phyloP scores from a whole-genome alignment of 2,888 invertebrate species.

The Dynastes hyllus region DNA sequence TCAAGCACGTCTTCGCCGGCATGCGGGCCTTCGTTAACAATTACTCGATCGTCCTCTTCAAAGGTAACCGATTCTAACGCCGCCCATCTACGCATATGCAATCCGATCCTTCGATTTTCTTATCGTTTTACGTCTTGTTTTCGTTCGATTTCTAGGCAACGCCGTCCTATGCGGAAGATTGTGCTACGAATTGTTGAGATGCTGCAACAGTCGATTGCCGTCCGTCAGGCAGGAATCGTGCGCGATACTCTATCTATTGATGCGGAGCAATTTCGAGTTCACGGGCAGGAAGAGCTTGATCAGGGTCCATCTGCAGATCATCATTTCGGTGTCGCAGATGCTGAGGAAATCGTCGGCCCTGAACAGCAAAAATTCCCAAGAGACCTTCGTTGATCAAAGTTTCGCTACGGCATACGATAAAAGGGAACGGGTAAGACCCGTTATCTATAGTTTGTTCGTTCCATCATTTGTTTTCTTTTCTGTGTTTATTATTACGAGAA shows the following conservation, averaged over 20 bases:
- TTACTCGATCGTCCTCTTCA: slow-evolving; percentile 87
- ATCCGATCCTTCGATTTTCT: too few relatives aligned
- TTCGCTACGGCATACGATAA: slow-evolving; percentile 94
- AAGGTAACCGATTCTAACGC: slow-evolving; percentile 74
- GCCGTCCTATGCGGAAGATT: slow-evolving; percentile 86
- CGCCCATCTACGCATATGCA: background rate
- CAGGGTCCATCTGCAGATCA: slow-evolving; percentile 93
- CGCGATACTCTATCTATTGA: slow-evolving; percentile 91
- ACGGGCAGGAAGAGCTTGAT: slow-evolving; percentile 88
- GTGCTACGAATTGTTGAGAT: slow-evolving; percentile 85
- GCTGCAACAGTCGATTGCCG: slow-evolving; percentile 90
- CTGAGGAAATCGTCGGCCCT: slow-evolving; percentile 92
- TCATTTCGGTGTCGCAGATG: slow-evolving; percentile 95
- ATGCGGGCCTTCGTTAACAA: slow-evolving; percentile 94
- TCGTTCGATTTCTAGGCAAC: slow-evolving; percentile 74
- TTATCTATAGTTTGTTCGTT: background rate
- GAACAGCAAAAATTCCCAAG: slow-evolving; percentile 96
- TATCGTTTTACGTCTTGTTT: background rate
- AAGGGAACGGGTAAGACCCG: slow-evolving; percentile 83
- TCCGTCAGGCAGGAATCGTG: slow-evolving; percentile 93
- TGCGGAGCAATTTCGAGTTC: slow-evolving; percentile 96
- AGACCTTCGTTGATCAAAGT: slow-evolving; percentile 94
- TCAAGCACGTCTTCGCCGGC: slow-evolving; percentile 94
- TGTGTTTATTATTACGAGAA: too few relatives aligned
- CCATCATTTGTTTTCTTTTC: too few relatives aligned